phyloP scores from a whole-genome alignment of 2,797 vertebrate genomes.

The Martes flavigula region DNA sequence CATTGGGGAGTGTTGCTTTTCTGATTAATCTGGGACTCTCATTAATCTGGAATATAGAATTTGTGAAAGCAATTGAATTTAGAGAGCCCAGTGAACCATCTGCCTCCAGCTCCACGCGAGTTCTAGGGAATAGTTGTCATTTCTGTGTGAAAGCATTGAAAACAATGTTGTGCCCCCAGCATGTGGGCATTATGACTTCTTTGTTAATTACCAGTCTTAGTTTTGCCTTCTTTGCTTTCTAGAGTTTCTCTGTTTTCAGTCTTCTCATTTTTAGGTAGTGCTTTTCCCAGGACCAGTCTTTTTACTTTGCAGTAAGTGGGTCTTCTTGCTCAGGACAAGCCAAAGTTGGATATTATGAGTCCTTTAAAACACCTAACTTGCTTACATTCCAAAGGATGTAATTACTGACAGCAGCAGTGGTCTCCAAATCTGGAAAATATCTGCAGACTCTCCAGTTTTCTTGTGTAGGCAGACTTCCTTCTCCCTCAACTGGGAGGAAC shows the following conservation, averaged over 20 bases:
- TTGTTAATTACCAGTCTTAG: neutral
- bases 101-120: neutral
- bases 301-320: neutral
- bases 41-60: neutral
- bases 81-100: neutral
- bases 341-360: neutral
- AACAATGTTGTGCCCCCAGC: neutral
- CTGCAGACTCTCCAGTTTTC: neutral
- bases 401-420: neutral
- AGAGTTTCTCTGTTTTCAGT: neutral
- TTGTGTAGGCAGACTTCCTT: neutral
- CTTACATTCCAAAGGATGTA: slow-evolving; percentile 35
- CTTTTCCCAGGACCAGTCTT: slow-evolving; percentile 43
- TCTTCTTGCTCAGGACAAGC: slow-evolving; percentile 53
- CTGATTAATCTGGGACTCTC: neutral
- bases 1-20: slow-evolving; percentile 7
- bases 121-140: neutral
- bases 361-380: slow-evolving; percentile 25
- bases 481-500: neutral
- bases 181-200: neutral
- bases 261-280: slow-evolving; percentile 11
- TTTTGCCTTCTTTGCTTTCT: slow-evolving; percentile 27
- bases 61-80: slow-evolving; percentile 19
- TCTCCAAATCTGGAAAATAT: neutral
- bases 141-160: neutral